Conservation (phyloP, 2,797 vertebrate genomes). For the Tinamus major region DNA sequence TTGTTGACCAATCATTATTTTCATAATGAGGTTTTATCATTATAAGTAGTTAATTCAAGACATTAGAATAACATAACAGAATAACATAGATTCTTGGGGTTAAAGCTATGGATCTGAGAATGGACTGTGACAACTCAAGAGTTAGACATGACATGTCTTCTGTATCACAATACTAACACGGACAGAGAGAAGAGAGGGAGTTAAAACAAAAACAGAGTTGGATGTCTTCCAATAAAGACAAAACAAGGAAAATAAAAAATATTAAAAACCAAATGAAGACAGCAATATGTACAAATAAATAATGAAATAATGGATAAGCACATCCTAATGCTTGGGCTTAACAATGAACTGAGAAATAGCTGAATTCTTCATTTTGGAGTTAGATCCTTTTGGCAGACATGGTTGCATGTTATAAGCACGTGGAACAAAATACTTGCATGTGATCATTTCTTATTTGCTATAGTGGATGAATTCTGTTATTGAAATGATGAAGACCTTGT, state of each 20-base stretch:
- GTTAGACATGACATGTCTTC: background rate
- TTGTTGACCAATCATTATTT: background rate
- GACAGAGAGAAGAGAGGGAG: background rate
- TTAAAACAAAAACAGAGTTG: background rate
- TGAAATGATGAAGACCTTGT: conserved; percentile 52
- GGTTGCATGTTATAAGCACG: background rate
- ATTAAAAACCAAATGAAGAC: background rate
- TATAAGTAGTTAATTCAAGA: background rate
- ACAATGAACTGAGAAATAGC: background rate
- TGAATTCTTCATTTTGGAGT: background rate
- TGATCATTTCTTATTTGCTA: background rate
- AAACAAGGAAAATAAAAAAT: background rate
- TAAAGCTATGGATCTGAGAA: background rate
- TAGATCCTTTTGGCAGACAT: background rate
- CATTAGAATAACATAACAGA: background rate
- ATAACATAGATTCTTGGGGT: background rate
- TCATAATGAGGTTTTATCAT: background rate
- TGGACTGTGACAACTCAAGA: background rate
- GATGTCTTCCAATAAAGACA: background rate
- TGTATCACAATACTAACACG: background rate
- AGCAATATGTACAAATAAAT: background rate
- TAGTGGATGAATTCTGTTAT: background rate
- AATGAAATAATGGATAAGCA: background rate
- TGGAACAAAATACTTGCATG: background rate
- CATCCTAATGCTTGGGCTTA: background rate